Evolutionary conservation across 2,888 invertebrate genomes (phyloP).

Genomic region (Hypolimnas misippus): DNA sequence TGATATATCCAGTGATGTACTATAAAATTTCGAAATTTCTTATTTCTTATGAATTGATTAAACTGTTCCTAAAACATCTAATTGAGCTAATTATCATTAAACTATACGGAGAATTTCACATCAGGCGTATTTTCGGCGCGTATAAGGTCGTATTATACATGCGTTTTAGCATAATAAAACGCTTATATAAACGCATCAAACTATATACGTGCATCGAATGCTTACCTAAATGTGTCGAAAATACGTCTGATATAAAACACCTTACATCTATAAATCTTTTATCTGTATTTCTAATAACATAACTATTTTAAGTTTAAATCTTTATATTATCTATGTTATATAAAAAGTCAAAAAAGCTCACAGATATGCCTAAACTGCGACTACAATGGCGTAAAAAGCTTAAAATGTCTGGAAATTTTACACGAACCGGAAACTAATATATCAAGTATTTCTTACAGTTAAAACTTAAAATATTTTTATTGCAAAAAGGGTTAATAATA

Average conservation of each 20-base stretch:
- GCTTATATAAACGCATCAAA: too few relatives aligned
- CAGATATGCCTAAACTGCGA: constrained; percentile 21
- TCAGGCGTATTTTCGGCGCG: too few relatives aligned
- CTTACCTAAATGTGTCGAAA: too few relatives aligned
- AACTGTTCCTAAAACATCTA: constrained; percentile 2
- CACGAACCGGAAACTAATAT: background rate
- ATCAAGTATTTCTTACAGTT: background rate
- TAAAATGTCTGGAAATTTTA: background rate
- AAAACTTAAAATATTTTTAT: background rate
- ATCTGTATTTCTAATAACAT: constrained; percentile 5
- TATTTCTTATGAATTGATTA: background rate
- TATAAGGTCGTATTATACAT: too few relatives aligned
- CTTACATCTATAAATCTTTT: background rate
- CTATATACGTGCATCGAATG: too few relatives aligned
- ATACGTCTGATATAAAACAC: background rate
- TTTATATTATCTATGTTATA: constrained; percentile 10
- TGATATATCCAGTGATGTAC: background rate
- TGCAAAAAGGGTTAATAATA: background rate
- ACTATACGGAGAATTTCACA: background rate
- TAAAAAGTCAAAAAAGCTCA: constrained; percentile 27
- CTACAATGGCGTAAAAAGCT: constrained; percentile 13
- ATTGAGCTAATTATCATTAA: constrained; percentile 1
- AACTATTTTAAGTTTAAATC: constrained; percentile 12
- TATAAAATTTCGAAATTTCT: background rate
- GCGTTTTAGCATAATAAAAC: too few relatives aligned